Evolutionary conservation across 2,888 invertebrate species (phyloP), one percentile per base, ranked within the genome.

Genomic region (Auanema freiburgensis): DNA sequence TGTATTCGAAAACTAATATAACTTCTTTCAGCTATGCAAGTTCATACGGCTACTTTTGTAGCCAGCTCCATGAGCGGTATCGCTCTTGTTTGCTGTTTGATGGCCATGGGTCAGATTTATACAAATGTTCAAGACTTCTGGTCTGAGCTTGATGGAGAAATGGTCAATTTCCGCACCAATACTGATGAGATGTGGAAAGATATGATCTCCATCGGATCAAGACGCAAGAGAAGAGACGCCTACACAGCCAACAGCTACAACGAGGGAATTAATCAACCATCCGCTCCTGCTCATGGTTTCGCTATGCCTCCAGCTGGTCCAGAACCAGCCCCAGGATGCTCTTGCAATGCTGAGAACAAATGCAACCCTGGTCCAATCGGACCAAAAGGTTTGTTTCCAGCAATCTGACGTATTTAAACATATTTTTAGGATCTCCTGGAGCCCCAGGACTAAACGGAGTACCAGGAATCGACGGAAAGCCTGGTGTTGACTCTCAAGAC

Each of bases 151-250:
- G 75, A 75, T 46, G 61, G 52, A 12, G 72, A 72, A 57, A 75
- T 75, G 53, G 49, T 50, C 25, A 52, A 42, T 25, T 75, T 75
- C 65, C 23, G 75, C 70, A 51, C 63, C 14, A 67, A 69, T 41
- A 80, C 80, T 40, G 79, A 80, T 44, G 72, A 76, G 59, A 69
- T 81, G 65, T 82, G 81, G 81, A 69, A 67, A 50, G 80, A 82
- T 57, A 64, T 81, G 70, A 75, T 81, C 52, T 56, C 58, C 4
- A 69, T 69, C 46, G 70, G 72, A 23, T 62, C 64, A 16, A 50
- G 59, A 33, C 63, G 73, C 57, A 69, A 65, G 21, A 65, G 66
- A 42, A 62, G 73, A 55, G 59, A 71, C 16, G 68, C 73, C 51
- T 65, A 65, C 54, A 50, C 16, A 16, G 51, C 51, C 51, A 16